These are phyloP conservation scores for Microtus oregoni DNA, from an alignment of 2,113 vertebrate genomes.

Conservation along the genomic window DNA sequence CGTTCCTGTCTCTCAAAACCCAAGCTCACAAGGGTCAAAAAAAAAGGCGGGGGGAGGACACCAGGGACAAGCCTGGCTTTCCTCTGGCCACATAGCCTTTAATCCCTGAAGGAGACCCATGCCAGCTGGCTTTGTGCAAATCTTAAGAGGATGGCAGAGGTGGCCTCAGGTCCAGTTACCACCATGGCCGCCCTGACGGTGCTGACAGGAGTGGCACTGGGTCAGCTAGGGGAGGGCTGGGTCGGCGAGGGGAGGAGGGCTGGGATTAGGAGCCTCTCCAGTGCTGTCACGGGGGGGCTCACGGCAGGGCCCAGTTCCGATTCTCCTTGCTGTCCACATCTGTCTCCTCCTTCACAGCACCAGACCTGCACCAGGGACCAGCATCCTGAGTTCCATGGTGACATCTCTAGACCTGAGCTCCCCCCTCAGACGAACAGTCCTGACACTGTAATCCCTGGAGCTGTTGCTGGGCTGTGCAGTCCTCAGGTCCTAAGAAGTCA, in stretches of 20 bases:
- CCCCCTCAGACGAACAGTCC: neutral
- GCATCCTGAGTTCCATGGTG: neutral
- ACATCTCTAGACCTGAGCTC: neutral
- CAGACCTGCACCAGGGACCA: neutral
- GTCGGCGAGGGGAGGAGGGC: neutral
- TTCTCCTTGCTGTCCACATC: neutral
- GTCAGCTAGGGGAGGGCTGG: neutral
- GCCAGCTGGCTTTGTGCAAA: neutral
- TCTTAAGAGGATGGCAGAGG: neutral
- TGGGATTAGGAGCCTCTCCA: too few relatives aligned
- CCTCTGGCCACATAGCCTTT: neutral
- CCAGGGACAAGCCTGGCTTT: neutral
- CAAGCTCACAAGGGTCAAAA: neutral
- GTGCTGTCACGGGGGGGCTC: neutral
- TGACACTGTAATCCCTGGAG: neutral
- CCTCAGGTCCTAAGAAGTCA: neutral
- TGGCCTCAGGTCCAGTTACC: neutral
- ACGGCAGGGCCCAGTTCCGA: neutral
- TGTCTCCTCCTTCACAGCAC: neutral
- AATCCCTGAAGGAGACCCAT: too few relatives aligned
- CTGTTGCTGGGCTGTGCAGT: neutral
- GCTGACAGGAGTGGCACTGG: neutral
- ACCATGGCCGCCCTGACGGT: neutral
- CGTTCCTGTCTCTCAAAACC: neutral
- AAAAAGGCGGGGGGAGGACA: rapidly evolving